Evolutionary conservation across 2,888 invertebrate genomes (phyloP).

Genomic region (Tenodera sinensis): DNA sequence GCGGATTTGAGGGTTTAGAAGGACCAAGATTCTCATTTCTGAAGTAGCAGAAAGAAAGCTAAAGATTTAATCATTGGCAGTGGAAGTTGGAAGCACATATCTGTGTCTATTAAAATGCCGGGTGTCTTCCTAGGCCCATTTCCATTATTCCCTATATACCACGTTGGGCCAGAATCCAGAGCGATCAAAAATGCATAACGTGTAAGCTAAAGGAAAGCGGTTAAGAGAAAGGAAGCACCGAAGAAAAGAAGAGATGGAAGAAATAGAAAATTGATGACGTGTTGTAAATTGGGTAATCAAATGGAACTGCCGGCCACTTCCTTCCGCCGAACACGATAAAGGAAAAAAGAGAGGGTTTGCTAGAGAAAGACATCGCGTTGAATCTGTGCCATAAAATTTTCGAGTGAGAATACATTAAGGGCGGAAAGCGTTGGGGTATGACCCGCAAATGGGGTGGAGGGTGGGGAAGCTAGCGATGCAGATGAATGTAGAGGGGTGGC

Average conservation of each 20-base stretch:
- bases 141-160: neutral
- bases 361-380: neutral
- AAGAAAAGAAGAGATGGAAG: neutral
- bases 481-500: neutral
- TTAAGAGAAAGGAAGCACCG: neutral
- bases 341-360: neutral
- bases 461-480: neutral
- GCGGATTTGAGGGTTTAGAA: no score
- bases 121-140: neutral
- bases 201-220: neutral
- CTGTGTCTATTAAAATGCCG: neutral
- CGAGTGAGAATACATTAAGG: neutral
- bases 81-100: neutral
- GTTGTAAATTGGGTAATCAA: constrained; percentile 1
- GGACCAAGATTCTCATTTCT: no score
- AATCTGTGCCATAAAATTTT: neutral
- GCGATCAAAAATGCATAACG: neutral
- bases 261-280: neutral
- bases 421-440: neutral
- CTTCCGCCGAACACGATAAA: neutral
- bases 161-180: neutral
- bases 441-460: neutral
- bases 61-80: no score
- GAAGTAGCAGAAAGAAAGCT: no score
- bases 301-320: neutral